A percentile compares a stretch with the other conserved stretches of the same genome.
Conservation (phyloP, 2,888 invertebrate genomes). For the Congeria kusceri region DNA sequence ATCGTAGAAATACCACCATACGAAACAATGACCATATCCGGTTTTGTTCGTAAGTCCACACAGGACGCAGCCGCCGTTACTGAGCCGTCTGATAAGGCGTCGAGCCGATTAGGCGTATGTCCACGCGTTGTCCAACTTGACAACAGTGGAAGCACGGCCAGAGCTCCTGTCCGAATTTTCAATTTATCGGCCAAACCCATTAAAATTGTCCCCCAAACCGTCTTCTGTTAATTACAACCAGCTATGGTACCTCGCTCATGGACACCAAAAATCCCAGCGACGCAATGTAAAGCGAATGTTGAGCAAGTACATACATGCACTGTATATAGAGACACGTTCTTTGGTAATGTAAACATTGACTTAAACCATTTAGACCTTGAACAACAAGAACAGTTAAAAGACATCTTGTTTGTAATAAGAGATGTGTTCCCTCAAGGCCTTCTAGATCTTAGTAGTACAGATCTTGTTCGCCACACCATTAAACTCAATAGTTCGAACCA, state of each 20-base stretch:
- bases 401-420: neutral
- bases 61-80: too few relatives aligned
- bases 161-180: neutral
- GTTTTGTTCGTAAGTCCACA: too few relatives aligned
- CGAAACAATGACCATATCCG: too few relatives aligned
- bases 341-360: neutral
- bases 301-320: too few relatives aligned
- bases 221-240: neutral
- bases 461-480: neutral
- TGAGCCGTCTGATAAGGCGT: neutral
- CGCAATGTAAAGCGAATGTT: too few relatives aligned
- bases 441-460: neutral
- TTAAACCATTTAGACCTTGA: neutral
- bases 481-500: neutral
- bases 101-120: neutral
- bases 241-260: neutral
- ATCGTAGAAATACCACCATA: neutral
- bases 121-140: neutral
- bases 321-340: neutral
- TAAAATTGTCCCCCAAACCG: neutral
- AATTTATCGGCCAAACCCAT: slow-evolving; percentile 4
- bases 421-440: neutral
- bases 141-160: neutral
- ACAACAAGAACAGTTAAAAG: neutral
- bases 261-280: too few relatives aligned